A percentile compares a stretch with the other conserved stretches of the same genome.
phyloP scores from a whole-genome alignment of 1,140 invertebrate species.

The Drosophila cardini region DNA sequence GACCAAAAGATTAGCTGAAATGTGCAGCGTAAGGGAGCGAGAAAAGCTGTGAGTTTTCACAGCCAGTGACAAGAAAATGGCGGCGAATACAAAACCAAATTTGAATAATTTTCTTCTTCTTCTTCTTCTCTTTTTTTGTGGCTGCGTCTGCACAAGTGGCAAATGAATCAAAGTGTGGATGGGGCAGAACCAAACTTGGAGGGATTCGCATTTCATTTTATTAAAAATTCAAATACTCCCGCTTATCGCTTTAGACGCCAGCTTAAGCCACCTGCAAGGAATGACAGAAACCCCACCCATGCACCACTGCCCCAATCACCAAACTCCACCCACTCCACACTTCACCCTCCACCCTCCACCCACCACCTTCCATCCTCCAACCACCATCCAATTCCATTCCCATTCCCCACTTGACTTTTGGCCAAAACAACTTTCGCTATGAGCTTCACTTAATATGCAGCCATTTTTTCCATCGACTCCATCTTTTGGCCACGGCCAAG shows the following conservation, averaged over 20 bases:
- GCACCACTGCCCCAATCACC: neutral
- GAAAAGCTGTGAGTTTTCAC: conserved; percentile 77
- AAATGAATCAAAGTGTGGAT: conserved; percentile 49
- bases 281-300: conserved; percentile 19
- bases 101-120: conserved; percentile 64
- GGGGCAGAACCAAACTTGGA: conserved; percentile 30
- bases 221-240: conserved; percentile 82
- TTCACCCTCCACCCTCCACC: conserved; percentile 1
- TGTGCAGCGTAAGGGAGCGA: conserved; percentile 27
- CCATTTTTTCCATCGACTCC: conserved; percentile 36
- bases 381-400: conserved; percentile 17
- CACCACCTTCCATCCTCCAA: conserved; percentile 3
- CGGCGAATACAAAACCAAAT: conserved; percentile 68
- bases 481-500: conserved; percentile 58
- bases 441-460: conserved; percentile 74
- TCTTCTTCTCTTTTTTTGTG: conserved; percentile 5
- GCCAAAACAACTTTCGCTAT: conserved; percentile 60
- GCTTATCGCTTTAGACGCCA: conserved; percentile 77
- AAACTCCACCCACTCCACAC: neutral
- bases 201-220: conserved; percentile 79
- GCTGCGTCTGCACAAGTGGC: conserved; percentile 49
- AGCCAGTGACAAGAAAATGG: conserved; percentile 79
- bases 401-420: conserved; percentile 57
- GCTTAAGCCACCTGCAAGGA: conserved; percentile 72
- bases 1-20: conserved; percentile 77